Base-by-base conservation (phyloP, 2,888 invertebrate genomes). In the Archips crataeganus region DNA sequence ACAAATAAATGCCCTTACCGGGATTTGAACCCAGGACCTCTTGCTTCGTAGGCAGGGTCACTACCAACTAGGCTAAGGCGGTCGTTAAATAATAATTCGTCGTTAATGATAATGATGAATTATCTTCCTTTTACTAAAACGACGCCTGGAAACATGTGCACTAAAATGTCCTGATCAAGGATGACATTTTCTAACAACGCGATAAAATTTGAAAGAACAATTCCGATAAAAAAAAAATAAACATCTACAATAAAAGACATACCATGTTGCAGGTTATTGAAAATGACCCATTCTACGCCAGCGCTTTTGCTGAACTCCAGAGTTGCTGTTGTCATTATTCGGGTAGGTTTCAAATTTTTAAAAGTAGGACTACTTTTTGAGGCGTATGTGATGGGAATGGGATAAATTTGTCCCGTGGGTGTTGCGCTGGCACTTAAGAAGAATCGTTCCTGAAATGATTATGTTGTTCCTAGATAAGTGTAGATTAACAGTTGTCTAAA, bases 251-350 rank as follows among this genome's bases (percentile, higher is more conserved):
- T 45, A 54, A 60, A 15, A 61, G 64, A 69, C 78, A 79, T 85
- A 96, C 96, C 96, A 77, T 96, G 96, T 86, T 96, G 95, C 75
- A 95, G 90, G 68, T 96, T 83, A 82, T 97, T 97, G 70, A 96
- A 93, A 59, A 97, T 91, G 42, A 96, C 94, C 96, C 96, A 96
- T 74, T 95, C 93, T 74, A 90, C 88, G 0, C 85, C 88, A 32
- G 84, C 71, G 1, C 74, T 75, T 72, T 89, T 90, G 2, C 80
- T 77, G 0, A 91, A 66, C 0, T 86, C 86, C 57, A 89, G 87
- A 8, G 81, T 84, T 61, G 89, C 88, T 10, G 87, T 84, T 32
- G 86, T 87, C 85, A 96, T 86, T 92, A 96, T 96, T 39, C 84
- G 76, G 75, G 80, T 69, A 0, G 94, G 90, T 65, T 81, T 89